Evolutionary conservation across 2,888 invertebrate genomes (phyloP).

Genomic region (Trichopria drosophilae): DNA sequence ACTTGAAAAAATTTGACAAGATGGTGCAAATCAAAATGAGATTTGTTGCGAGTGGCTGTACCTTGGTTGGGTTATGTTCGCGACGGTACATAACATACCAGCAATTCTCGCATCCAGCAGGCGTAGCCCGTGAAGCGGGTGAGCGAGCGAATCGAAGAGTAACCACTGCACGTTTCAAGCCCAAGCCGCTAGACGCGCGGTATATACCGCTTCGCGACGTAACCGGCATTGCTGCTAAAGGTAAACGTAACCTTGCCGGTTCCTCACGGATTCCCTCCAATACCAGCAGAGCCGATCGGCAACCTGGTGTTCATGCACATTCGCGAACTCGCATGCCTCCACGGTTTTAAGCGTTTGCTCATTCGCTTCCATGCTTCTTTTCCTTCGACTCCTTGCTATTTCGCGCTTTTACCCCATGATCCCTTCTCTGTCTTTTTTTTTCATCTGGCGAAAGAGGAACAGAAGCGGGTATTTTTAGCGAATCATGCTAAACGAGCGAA

Average conservation of each 20-base stretch:
- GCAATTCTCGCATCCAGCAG: no score
- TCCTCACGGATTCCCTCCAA: slow-evolving; percentile 9
- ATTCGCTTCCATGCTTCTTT: slow-evolving; percentile 5
- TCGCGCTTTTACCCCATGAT: neutral
- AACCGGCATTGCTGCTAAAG: slow-evolving; percentile 43
- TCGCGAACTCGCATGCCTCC: neutral
- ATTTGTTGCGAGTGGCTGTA: no score
- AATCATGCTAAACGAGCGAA: no score
- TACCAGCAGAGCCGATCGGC: slow-evolving; percentile 6
- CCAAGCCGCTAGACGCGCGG: slow-evolving; percentile 22
- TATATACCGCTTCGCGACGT: slow-evolving; percentile 40
- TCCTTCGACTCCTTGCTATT: slow-evolving; percentile 12
- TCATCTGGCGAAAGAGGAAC: slow-evolving; percentile 5
- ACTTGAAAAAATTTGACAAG: no score
- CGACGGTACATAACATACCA: no score
- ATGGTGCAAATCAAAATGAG: no score
- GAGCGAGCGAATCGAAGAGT: no score
- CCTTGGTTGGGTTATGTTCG: no score
- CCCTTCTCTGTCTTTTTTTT: neutral
- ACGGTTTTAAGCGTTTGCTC: slow-evolving; percentile 4
- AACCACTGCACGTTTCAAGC: slow-evolving; percentile 25
- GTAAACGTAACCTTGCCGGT: slow-evolving; percentile 41
- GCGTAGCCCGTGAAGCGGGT: no score
- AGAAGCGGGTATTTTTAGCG: no score
- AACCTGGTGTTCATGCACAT: neutral